These are phyloP conservation scores for Drosophila nikananu DNA, from an alignment of 1,140 invertebrate species.

Conservation along the genomic window DNA sequence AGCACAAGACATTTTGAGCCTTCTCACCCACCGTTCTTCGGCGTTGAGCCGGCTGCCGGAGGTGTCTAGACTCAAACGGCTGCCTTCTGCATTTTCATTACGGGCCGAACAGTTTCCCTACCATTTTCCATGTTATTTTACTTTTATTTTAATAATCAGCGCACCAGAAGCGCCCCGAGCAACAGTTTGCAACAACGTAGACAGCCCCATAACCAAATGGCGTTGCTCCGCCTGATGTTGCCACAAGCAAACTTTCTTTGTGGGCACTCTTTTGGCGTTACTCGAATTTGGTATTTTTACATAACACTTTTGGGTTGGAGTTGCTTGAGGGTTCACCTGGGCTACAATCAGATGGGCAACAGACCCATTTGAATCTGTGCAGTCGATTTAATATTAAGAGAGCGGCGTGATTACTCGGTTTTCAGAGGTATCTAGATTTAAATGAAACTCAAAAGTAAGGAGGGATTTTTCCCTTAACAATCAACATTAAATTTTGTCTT, in stretches of 20 bases:
- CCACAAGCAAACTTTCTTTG: conserved; percentile 31
- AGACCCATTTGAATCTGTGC: conserved; percentile 10
- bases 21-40: not conserved
- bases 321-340: conserved; percentile 7
- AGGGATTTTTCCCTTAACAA: not conserved
- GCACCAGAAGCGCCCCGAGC: conserved; percentile 29
- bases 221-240: conserved; percentile 37
- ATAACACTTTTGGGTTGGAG: conserved; percentile 10
- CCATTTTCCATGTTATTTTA: conserved; percentile 1
- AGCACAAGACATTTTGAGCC: conserved; percentile 25
- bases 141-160: conserved; percentile 48
- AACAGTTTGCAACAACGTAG: conserved; percentile 43
- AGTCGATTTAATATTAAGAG: conserved; percentile 6
- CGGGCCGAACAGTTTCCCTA: conserved; percentile 1
- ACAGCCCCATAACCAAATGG: conserved; percentile 40
- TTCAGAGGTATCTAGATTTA: not conserved
- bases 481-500: no score
- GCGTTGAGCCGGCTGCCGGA: conserved; percentile 15
- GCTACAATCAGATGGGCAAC: conserved; percentile 8
- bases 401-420: not conserved
- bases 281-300: conserved; percentile 28
- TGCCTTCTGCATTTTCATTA: conserved; percentile 45
- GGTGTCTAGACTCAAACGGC: conserved; percentile 46
- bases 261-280: conserved; percentile 26
- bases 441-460: not conserved